Base-by-base conservation (phyloP, 2,797 vertebrate genomes). In the Acanthiza pusilla region DNA sequence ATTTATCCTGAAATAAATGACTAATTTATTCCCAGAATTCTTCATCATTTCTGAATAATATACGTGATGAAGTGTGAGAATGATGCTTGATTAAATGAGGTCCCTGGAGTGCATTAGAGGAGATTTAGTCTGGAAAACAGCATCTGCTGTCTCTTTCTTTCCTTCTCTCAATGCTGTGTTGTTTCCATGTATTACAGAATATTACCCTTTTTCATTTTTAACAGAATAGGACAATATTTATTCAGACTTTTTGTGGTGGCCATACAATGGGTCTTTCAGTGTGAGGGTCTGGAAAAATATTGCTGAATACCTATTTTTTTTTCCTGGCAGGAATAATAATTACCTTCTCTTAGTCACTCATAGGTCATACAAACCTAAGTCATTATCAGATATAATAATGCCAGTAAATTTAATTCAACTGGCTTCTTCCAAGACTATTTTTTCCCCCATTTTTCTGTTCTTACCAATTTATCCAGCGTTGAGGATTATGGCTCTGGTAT, bases 31-130 rank as follows among this genome's bases (percentile, higher is more conserved):
- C 73, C 83, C 80, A 90, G 92, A 95, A 96, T 94, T 97, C 94
- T 97, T 94, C 94, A 96, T 95, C 85, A 87, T 96, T 95, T 97
- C 88, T 92, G 94, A 96, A 97, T 97, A 96, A 97, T 96, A 91
- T 86, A 95, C 58, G 66, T 90, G 95, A 95, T 97, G 96, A 97
- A 97, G 93, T 97, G 95, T 95, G 94, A 97, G 94, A 97, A 97
- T 96, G 94, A 96, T 96, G 92, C 94, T 93, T 97, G 94, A 96
- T 97, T 96, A 97, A 97, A 97, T 96, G 89, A 96, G 91, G 89
- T 96, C 97, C 95, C 96, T 92, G 79, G 96, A 92, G 94, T 95
- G 57, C 75, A 94, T 90, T 94, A 86, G 70, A 96, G 74, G 92
- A 96, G 92, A 97, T 96, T 95, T 93, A 92, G 90, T 72, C 81